These are phyloP conservation scores for Cisticola juncidis DNA, from an alignment of 2,113 vertebrate species.

Conservation along the genomic window DNA sequence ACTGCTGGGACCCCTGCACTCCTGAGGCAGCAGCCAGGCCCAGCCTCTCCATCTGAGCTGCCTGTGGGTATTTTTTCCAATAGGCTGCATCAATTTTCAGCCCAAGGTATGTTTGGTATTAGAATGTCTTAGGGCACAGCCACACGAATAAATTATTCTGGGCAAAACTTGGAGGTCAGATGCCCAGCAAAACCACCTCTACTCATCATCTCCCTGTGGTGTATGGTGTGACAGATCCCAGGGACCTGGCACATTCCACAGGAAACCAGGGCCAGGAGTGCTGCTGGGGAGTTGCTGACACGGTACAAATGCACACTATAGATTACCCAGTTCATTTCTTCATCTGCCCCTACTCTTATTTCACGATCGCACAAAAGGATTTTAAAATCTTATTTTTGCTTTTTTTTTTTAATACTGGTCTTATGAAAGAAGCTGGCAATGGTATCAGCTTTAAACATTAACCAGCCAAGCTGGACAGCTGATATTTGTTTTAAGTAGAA, in stretches of 20 bases:
- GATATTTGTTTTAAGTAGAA: background rate
- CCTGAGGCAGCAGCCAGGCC: background rate
- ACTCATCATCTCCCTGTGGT: conserved; percentile 28
- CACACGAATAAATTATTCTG: conserved; percentile 29
- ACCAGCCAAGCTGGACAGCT: background rate
- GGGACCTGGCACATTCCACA: conserved; percentile 25
- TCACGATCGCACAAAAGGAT: background rate
- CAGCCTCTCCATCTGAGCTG: background rate
- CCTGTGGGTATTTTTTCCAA: background rate
- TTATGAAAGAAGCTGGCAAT: background rate
- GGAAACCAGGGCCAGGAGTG: conserved; percentile 36
- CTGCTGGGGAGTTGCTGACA: conserved; percentile 33
- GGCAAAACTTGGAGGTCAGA: conserved; percentile 23
- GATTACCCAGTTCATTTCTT: background rate
- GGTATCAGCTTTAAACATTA: background rate
- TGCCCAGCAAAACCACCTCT: conserved; percentile 49
- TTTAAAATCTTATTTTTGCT: background rate
- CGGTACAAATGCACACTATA: background rate
- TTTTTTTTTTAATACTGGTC: background rate
- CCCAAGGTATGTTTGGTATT: background rate
- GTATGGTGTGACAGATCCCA: conserved; percentile 30
- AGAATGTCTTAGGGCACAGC: background rate
- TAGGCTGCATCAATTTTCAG: conserved; percentile 3
- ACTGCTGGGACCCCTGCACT: background rate
- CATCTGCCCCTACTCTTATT: background rate